Base-by-base conservation (phyloP, 2,113 vertebrate genomes). In the Nycticebus coucang region DNA sequence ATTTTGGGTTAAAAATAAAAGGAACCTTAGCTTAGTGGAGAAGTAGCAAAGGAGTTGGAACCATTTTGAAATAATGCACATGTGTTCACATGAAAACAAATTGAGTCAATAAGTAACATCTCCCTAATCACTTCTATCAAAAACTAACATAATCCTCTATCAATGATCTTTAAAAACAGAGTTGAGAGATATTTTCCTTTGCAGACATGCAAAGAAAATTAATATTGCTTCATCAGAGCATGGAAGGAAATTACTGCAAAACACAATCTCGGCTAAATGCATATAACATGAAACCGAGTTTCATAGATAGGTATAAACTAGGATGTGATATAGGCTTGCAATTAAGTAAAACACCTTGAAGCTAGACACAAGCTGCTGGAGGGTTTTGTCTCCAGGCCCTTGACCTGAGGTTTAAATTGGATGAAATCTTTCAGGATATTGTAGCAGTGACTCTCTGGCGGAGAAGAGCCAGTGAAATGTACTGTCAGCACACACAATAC, bases 321-420 rank as follows among this genome's bases (percentile, higher is more conserved):
- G 74, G 89, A 41, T 85, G n/a, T 14, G n/a, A 57, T 37, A 33
- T 19, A 50, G 66, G 41, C 55, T 89, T 75, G 66, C 78, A 88
- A 57, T 78, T 96, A 87, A 91, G 89, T 45, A 92, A 26, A 96
- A 78, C 15, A 95, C 57, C 80, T 93, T 92, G 66, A 96, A 96
- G 68, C 75, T 35, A 66, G 87, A 77, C 53, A 75, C 81, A 53
- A 30, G 26, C 87, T 91, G 93, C 64, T 72, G 24, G 57, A 35
- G 74, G 37, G 37, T 87, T 83, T 82, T 85, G 22, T 95, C 87
- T 94, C 71, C 77, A 92, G 35, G 93, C 57, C 57, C 84, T 93
- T 87, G 91, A 81, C 92, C 79, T 57, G 78, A 77, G 50, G 71
- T 78, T 93, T 86, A 93, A 94, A 92, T 50, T 92, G 91, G 87